Evolutionary conservation across 1,140 invertebrate genomes (phyloP), one percentile per base, ranked within the genome.

Genomic region (Lineus longissimus): DNA sequence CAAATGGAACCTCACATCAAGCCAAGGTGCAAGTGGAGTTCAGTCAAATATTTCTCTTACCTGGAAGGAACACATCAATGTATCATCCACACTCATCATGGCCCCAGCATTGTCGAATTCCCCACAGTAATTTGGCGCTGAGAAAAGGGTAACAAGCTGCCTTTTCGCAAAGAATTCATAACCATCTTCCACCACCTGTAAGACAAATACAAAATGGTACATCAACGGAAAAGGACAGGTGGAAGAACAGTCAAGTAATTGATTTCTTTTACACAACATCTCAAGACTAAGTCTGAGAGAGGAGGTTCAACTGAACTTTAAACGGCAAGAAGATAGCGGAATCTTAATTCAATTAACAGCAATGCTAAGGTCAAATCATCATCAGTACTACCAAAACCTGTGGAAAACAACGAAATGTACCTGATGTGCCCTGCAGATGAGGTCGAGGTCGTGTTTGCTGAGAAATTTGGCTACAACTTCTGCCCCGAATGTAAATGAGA

Each of bases 71-170:
- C 97, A 99, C 96, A 99, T 98, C 43, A 99, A 86, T 61, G 95
- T 97, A 80, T 98, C 97, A 84, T 99, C 97, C 54, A 99, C 97
- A 71, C 93, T 96, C 96, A 99, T 99, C 92, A 99, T 98, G 64
- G 94, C 96, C 70, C 97, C 97, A 61, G 97, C 97, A 84, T 99
- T 99, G 81, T 99, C 97, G 81, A 99, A 99, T 85, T 99, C 97
- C 59, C 93, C 92, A 84, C 97, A 99, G 82, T 99, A 99, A 84
- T 99, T 99, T 27, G 97, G 97, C 41, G 97, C 88, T 29, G 87
- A 88, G 74, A 99, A 99, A 15, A 99, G 84, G 13, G 97, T 99
- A 15, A 99, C 97, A 64, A 98, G 85, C 79, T 98, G 95, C 70
- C 96, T 86, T 82, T 98, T 98, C 4, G 95, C 95, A 82, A 98